phyloP scores from a whole-genome alignment of 2,797 vertebrate genomes.

The Oreortyx pictus region DNA sequence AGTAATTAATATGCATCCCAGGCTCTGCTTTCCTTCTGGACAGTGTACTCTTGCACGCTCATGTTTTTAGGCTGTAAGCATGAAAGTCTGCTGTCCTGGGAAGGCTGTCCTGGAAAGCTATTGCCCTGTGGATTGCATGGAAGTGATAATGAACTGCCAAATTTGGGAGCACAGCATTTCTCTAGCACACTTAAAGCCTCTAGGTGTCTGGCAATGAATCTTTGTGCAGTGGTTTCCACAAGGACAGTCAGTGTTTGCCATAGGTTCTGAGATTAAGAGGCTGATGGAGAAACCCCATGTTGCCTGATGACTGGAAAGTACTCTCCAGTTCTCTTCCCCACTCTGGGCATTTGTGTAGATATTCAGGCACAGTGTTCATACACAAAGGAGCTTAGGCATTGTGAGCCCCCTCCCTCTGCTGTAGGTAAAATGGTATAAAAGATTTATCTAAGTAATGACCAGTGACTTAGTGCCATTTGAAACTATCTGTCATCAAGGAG shows the following conservation, averaged over 20 bases:
- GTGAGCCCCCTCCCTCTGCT: neutral
- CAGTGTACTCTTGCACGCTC: slow-evolving; percentile 27
- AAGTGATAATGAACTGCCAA: neutral
- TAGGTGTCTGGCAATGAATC: neutral
- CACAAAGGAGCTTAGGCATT: neutral
- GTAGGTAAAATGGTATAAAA: neutral
- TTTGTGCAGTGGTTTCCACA: neutral
- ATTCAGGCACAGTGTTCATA: accelerated
- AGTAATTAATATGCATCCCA: slow-evolving; percentile 59
- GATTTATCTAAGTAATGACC: neutral
- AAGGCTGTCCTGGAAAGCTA: neutral
- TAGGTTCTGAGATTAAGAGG: neutral
- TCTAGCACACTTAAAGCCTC: neutral
- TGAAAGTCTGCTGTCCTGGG: neutral
- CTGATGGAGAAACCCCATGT: neutral
- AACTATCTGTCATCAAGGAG: neutral
- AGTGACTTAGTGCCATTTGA: neutral
- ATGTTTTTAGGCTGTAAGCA: neutral
- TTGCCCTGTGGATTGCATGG: neutral
- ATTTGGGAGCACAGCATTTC: neutral
- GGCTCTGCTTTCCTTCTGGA: slow-evolving; percentile 71
- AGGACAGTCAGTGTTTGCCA: neutral
- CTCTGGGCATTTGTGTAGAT: neutral
- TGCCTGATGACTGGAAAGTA: neutral
- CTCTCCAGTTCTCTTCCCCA: neutral